phyloP scores from a whole-genome alignment of 1,140 invertebrate genomes.

The Babylonia areolata region DNA sequence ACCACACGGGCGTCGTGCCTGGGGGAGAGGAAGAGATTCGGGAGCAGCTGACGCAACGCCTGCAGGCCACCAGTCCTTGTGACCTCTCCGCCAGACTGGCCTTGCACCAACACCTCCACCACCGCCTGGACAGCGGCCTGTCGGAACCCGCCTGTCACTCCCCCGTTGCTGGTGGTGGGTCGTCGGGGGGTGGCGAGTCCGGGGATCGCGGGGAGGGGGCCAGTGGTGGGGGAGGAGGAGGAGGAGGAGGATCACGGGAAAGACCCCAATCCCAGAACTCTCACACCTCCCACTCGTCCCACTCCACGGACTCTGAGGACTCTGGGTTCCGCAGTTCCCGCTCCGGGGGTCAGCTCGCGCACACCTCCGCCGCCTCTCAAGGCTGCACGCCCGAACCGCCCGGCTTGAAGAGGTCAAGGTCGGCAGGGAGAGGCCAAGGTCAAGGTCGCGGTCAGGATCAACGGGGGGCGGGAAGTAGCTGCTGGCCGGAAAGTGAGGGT shows the following conservation, averaged over 20 bases:
- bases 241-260: slow-evolving; percentile 36
- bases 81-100: slow-evolving; percentile 39
- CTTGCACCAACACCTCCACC: slow-evolving; percentile 40
- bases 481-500: slow-evolving; percentile 23
- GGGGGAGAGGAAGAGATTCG: background rate
- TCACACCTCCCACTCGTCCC: slow-evolving; percentile 42
- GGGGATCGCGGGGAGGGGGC: slow-evolving; percentile 39
- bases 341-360: slow-evolving; percentile 47
- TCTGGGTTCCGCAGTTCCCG: slow-evolving; percentile 65
- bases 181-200: background rate
- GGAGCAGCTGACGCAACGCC: too few species aligned
- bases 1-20: too few species aligned
- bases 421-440: background rate
- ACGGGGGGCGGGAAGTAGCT: background rate
- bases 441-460: background rate
- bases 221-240: slow-evolving; percentile 1
- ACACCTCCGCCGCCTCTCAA: slow-evolving; percentile 43
- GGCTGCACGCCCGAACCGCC: slow-evolving; percentile 12
- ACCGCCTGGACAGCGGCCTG: slow-evolving; percentile 64
- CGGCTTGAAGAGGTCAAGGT: slow-evolving; percentile 40
- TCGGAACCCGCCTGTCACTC: slow-evolving; percentile 58
- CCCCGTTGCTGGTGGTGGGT: slow-evolving; percentile 32
- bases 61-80: too few species aligned
- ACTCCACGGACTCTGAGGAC: slow-evolving; percentile 64
- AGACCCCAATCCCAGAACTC: slow-evolving; percentile 61